A percentile compares a stretch with the other conserved stretches of the same genome.
Conservation (phyloP, 35 echinoderm and acorn worm genomes). For the Lytechinus variegatus region DNA sequence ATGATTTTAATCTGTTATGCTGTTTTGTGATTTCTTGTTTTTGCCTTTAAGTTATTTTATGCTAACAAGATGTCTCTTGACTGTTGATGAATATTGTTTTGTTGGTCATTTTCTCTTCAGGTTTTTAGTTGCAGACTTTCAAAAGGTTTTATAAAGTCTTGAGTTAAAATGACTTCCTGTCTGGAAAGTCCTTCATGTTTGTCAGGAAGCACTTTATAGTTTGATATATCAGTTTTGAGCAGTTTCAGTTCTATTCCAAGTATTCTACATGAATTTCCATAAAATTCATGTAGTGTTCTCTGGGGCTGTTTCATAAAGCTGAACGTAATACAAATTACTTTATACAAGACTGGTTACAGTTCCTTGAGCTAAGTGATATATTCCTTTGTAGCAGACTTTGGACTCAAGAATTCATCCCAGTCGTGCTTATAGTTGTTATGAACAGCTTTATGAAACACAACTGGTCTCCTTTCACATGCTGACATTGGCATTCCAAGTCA, state of each 20-base stretch:
- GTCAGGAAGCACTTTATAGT: neutral
- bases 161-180: neutral
- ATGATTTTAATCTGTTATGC: no score
- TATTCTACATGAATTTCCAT: neutral
- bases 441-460: no score
- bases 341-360: no score
- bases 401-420: no score
- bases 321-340: no score
- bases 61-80: neutral
- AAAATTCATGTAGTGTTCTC: neutral
- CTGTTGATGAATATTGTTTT: neutral
- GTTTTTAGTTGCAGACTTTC: neutral
- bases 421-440: no score
- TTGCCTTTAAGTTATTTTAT: neutral
- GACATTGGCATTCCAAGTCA: no score
- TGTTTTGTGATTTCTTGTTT: no score
- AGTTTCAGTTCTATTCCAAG: neutral
- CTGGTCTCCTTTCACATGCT: no score
- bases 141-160: neutral
- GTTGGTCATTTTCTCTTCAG: neutral
- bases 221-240: neutral
- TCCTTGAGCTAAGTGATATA: no score
- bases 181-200: neutral
- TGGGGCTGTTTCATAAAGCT: no score
- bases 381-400: no score